Percentiles rank a stretch among this genome's conserved stretches.
phyloP scores from a whole-genome alignment of 2,888 invertebrate species.

The Aphelenchoides bicaudatus region DNA sequence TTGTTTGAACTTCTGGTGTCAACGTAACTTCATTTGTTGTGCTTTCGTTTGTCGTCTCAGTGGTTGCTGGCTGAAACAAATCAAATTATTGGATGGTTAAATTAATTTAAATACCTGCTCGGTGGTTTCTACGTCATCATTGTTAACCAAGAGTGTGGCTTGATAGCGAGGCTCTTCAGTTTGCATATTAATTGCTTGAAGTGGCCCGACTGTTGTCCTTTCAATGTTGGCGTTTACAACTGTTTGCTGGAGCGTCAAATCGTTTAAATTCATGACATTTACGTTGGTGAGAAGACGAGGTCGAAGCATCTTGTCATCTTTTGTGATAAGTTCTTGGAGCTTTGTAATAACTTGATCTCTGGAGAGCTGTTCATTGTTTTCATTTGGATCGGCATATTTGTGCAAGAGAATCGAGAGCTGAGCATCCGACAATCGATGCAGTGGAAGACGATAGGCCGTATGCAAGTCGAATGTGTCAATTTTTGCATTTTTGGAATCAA shows the following conservation, averaged over 20 bases:
- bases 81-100: too few relatives aligned
- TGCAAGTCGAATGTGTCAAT: too few relatives aligned
- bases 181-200: slow-evolving; percentile 4
- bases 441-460: slow-evolving; percentile 33
- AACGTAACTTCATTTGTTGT: not conserved
- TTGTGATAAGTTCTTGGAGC: slow-evolving; percentile 17
- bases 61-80: not conserved
- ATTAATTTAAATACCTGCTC: not conserved
- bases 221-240: slow-evolving; percentile 19
- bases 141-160: slow-evolving; percentile 10
- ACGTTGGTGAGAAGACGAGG: slow-evolving; percentile 36
- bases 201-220: slow-evolving; percentile 25
- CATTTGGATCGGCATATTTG: not conserved
- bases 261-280: slow-evolving; percentile 29
- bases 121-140: slow-evolving; percentile 17
- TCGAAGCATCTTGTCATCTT: slow-evolving; percentile 22
- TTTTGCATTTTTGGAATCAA: too few relatives aligned
- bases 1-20: not conserved
- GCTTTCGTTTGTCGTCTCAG: not conserved
- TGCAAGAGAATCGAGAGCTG: slow-evolving; percentile 26
- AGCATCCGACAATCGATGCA: slow-evolving; percentile 31
- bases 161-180: too few relatives aligned
- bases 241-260: slow-evolving; percentile 23
- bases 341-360: slow-evolving; percentile 24
- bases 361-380: slow-evolving; percentile 20